Percentiles rank a stretch among this genome's conserved stretches.
Conservation (phyloP, 2,888 invertebrate species). For the Platycheirus albimanus region DNA sequence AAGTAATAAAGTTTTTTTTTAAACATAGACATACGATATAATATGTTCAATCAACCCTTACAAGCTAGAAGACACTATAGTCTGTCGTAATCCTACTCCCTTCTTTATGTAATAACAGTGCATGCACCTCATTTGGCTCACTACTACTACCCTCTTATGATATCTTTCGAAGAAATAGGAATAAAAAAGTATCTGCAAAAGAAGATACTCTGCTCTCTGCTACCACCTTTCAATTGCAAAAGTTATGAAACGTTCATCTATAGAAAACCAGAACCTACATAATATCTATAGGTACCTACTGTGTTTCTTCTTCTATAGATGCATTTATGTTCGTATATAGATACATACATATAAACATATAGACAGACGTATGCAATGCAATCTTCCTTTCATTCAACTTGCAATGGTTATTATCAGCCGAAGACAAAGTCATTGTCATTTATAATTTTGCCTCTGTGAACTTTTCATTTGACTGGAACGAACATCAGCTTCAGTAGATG, state of each 20-base stretch:
- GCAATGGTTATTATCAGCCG: constrained; percentile 59
- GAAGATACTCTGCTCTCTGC: constrained; percentile 5
- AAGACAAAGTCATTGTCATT: constrained; percentile 74
- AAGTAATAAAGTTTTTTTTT: constrained; percentile 31
- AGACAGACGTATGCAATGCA: constrained; percentile 29
- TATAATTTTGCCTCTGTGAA: constrained; percentile 73
- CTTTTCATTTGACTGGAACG: constrained; percentile 72
- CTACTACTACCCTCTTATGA: constrained; percentile 6
- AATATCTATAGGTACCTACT: too few relatives aligned
- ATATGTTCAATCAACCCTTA: constrained; percentile 40
- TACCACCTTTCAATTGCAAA: constrained; percentile 64
- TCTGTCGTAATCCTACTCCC: constrained; percentile 23
- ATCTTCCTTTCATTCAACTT: constrained; percentile 54
- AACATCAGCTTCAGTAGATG: constrained; percentile 36
- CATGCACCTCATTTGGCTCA: constrained; percentile 64
- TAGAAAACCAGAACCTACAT: too few relatives aligned
- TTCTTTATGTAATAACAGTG: constrained; percentile 34
- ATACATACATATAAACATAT: background rate
- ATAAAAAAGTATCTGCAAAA: constrained; percentile 27
- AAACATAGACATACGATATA: constrained; percentile 12
- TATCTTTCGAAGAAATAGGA: background rate
- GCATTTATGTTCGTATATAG: too few relatives aligned
- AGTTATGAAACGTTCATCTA: constrained; percentile 63
- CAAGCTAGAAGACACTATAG: constrained; percentile 1
- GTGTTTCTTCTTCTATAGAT: constrained; percentile 1